Evolutionary conservation across 2,113 vertebrate species (phyloP), one percentile per base, ranked within the genome.

Genomic region (Nannospalax galili): DNA sequence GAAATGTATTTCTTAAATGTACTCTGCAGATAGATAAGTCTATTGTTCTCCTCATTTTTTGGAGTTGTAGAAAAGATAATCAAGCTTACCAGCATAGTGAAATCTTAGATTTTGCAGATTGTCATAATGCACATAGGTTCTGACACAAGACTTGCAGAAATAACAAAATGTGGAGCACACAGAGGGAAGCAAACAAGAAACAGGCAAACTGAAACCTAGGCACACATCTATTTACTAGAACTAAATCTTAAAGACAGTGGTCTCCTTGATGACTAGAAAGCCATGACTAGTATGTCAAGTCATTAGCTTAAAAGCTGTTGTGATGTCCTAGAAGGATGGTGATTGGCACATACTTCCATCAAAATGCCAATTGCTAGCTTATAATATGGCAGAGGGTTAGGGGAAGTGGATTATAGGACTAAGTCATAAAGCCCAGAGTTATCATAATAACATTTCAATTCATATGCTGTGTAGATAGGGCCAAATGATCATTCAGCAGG

Each of bases 11-110:
- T 97, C 87, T 20, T 78, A 95, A 89, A 79, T 0, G 0, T 89
- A 72, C 96, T 92, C 85, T 96, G 80, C 94, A 97, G 87, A 96
- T 22, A 88, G 73, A 64, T 77, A 93, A 81, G 64, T 88, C 79
- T 95, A 96, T 91, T 96, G 87, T 62, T 97, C 45, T 70, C 96
- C 80, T 35, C 92, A 64, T 95, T 95, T 95, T 60, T 82, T 93
- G 92, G 45, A 93, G 80, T 15, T 93, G 84, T 48, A 88, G 70
- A 73, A 94, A 92, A 95, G 75, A 93, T 87, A 87, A 96, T 95
- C 74, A 95, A 88, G 81, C 77, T 96, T 96, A 73, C 87, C 90
- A 91, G 92, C 72, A 74, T 60, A 73, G 26, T 69, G 72, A 84
- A 84, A 65, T 87, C 42, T 91, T 48, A 88, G 80, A 91, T 87